Base-by-base conservation (phyloP, 2,113 vertebrate genomes). In the Zapornia atra region DNA sequence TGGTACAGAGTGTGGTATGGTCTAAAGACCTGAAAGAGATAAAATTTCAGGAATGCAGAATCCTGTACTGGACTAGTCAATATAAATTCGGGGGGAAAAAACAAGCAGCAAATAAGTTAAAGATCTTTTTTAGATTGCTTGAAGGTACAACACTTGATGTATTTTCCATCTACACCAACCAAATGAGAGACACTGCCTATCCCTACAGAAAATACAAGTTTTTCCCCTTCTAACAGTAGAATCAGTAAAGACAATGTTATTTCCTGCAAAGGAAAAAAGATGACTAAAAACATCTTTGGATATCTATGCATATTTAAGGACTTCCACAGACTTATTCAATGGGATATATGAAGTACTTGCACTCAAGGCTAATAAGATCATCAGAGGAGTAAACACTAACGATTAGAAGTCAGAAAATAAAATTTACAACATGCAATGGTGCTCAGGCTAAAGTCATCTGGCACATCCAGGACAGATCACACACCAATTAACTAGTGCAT, bases 321-420 rank as follows among this genome's bases (percentile, higher is more conserved):
- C 19, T 33, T 84, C 26, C 56, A 64, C 21, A 93, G 72, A 82
- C 48, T 68, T 42, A 64, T 79, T 95, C 48, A 44, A 31, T 61
- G 40, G 53, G 72, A 65, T 71, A 88, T 36, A 88, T 51, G 33
- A 86, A 88, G 61, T 65, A 53, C 81, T 92, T 88, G 69, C 64
- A 90, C 92, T 90, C 61, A 68, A 79, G 72, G 72, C 77, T 92
- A 96, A 84, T 71, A 83, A 86, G 73, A 87, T 93, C 86, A 92
- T 53, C 92, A 79, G 73, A 77, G 66, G 77, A 96, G 88, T 68
- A 96, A 85, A 42, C 65, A 75, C n/a, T 91, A 93, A 86, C 10
- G 65, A 94, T 82, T 86, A 65, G 8, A 79, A 95, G 88, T 65
- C 92, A 87, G 77, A 60, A 90, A 94, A 86, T 64, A 92, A 71